Conservation (phyloP, 2,113 vertebrate species). For the Strix aluco region DNA sequence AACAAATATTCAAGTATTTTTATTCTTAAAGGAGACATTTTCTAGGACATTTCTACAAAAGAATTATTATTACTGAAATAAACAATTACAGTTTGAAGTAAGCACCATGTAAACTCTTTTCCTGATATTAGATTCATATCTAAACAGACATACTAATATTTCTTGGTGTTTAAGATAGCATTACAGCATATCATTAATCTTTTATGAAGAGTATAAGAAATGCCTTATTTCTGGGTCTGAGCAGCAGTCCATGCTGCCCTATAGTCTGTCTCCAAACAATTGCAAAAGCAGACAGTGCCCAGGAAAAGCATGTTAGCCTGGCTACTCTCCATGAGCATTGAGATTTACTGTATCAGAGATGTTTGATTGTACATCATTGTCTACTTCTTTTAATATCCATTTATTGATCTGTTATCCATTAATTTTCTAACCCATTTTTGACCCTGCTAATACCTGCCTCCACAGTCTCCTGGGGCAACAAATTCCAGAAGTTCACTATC, state of each 20-base stretch:
- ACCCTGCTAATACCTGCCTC: background rate
- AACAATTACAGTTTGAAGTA: background rate
- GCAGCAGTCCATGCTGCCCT: background rate
- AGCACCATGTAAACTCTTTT: background rate
- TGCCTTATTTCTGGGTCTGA: background rate
- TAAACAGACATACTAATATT: background rate
- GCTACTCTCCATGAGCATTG: accelerated
- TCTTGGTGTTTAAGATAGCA: background rate
- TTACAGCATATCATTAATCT: background rate
- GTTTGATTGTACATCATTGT: accelerated
- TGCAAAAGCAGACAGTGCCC: background rate
- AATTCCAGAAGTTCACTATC: background rate
- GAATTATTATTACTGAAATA: background rate
- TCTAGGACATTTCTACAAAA: background rate
- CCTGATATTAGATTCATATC: background rate
- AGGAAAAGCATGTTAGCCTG: background rate
- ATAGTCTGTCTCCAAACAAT: background rate
- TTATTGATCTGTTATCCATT: background rate
- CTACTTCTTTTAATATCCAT: background rate
- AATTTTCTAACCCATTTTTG: background rate
- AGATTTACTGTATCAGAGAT: background rate
- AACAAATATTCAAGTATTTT: background rate
- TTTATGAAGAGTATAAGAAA: background rate
- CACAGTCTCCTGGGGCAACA: background rate
- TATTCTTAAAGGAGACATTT: background rate